These are phyloP conservation scores for Temnothorax rugatulus DNA, from an alignment of 2,888 invertebrate genomes.

Conservation along the genomic window DNA sequence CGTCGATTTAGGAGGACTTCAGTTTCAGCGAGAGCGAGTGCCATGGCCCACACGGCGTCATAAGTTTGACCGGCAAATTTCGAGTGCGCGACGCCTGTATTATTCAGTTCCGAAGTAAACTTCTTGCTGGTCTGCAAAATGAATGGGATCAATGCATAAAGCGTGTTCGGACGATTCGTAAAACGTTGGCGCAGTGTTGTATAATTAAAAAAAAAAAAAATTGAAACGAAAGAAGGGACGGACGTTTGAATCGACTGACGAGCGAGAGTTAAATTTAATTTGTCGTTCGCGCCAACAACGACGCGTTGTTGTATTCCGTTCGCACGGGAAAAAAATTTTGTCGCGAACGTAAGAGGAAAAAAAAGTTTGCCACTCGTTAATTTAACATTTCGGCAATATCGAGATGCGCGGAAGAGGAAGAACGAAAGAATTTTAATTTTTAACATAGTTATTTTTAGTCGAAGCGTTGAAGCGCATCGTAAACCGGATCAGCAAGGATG, in stretches of 20 bases:
- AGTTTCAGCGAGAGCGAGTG: constrained; percentile 91
- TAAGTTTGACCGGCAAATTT: constrained; percentile 93
- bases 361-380: constrained; percentile 1
- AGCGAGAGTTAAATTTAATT: constrained; percentile 45
- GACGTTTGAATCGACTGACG: constrained; percentile 24
- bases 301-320: constrained; percentile 2
- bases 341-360: neutral
- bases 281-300: constrained; percentile 25
- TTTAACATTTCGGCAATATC: constrained; percentile 4
- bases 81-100: constrained; percentile 88
- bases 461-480: neutral
- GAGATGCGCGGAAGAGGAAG: too few relatives aligned
- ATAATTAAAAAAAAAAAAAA: constrained; percentile 41
- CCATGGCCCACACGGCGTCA: constrained; percentile 97
- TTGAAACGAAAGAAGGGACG: neutral
- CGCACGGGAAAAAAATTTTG: neutral
- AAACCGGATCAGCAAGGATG: neutral
- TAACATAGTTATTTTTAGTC: constrained; percentile 29
- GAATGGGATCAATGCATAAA: neutral
- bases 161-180: neutral
- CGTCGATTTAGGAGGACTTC: constrained; percentile 88
- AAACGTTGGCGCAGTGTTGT: neutral
- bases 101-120: constrained; percentile 89
- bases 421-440: constrained; percentile 12
- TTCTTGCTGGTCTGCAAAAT: constrained; percentile 89